Percentiles rank a stretch among this genome's conserved stretches.
Conservation (phyloP, 2,797 vertebrate genomes). For the Myotis daubentonii region DNA sequence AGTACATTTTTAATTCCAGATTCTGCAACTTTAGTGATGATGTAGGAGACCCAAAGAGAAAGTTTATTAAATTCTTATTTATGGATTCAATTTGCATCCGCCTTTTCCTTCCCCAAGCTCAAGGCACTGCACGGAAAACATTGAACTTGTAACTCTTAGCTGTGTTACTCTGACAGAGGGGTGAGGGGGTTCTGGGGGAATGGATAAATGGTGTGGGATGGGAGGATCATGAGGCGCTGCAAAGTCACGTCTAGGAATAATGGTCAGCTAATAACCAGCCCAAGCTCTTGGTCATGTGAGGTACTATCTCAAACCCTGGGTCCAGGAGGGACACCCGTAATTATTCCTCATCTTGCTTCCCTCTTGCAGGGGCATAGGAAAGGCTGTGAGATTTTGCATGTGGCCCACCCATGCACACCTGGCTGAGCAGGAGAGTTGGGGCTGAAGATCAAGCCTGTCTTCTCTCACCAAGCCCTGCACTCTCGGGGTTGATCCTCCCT, state of each 20-base stretch:
- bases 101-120: conserved; percentile 38
- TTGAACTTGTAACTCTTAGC: conserved; percentile 62
- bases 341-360: accelerated
- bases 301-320: not conserved
- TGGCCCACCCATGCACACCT: not conserved
- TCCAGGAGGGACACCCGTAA: not conserved
- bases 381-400: not conserved
- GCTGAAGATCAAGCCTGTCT: accelerated
- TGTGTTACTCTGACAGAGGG: not conserved
- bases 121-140: not conserved
- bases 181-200: too few species aligned
- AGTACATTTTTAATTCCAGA: conserved; percentile 58
- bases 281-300: not conserved
- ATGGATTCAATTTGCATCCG: conserved; percentile 78
- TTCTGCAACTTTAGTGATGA: conserved; percentile 47
- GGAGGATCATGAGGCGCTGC: not conserved
- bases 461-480: not conserved
- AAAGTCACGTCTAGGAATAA: not conserved
- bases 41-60: conserved; percentile 49
- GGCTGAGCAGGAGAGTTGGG: accelerated
- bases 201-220: accelerated
- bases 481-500: too few species aligned
- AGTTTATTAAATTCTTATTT: conserved; percentile 81
- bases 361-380: not conserved
- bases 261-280: too few species aligned